phyloP scores from a whole-genome alignment of 2,888 invertebrate species.

The Craniophora ligustri region DNA sequence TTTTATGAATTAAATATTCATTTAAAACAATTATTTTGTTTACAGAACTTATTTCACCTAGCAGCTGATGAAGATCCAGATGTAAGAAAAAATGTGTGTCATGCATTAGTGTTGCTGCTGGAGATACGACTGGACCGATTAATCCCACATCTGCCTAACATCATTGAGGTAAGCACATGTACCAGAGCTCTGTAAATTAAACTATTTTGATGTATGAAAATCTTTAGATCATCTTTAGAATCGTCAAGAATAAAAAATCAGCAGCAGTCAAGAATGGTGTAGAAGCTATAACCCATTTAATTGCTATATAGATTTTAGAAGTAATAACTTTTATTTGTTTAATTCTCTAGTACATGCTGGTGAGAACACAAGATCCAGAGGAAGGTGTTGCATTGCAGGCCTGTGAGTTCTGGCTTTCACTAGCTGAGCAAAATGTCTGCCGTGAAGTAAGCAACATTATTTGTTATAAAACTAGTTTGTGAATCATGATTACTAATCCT shows the following conservation, averaged over 20 bases:
- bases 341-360: constrained; percentile 94
- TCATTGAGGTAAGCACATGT: constrained; percentile 94
- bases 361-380: constrained; percentile 97
- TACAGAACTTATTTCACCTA: constrained; percentile 96
- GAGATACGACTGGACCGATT: constrained; percentile 98
- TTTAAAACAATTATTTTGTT: constrained; percentile 44
- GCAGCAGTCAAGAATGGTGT: too few relatives aligned
- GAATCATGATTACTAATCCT: too few relatives aligned
- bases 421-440: constrained; percentile 98
- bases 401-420: constrained; percentile 99
- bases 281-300: too few relatives aligned
- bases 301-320: background rate
- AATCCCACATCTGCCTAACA: constrained; percentile 98
- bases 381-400: constrained; percentile 99
- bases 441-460: constrained; percentile 89
- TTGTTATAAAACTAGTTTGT: background rate
- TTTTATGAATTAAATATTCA: background rate
- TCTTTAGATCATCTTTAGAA: too few relatives aligned
- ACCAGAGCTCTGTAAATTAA: background rate
- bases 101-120: constrained; percentile 98
- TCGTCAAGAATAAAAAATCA: too few relatives aligned
- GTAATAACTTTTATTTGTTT: constrained; percentile 11
- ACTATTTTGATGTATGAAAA: too few relatives aligned
- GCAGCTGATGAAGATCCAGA: constrained; percentile 99
- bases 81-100: constrained; percentile 99